Conservation (phyloP, 2,888 invertebrate species). For the Corythucha ciliata region DNA sequence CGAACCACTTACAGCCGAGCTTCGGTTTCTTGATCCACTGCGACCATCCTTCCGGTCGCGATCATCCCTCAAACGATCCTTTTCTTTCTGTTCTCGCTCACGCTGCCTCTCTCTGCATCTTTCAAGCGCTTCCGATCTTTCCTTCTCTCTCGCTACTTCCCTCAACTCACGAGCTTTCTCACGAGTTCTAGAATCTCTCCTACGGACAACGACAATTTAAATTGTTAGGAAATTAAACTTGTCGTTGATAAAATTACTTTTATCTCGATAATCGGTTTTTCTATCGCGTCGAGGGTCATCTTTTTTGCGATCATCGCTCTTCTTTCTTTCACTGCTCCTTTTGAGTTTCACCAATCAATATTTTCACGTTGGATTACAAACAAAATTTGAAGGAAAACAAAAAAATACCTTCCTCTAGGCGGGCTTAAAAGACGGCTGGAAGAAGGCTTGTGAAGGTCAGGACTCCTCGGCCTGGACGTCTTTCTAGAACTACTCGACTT, state of each 20-base stretch:
- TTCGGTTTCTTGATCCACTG: conserved; percentile 36
- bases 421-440: neutral
- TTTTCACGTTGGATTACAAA: no score
- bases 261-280: conserved; percentile 30
- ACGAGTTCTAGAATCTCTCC: conserved; percentile 27
- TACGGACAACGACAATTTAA: no score
- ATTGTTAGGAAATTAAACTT: neutral
- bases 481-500: conserved; percentile 22
- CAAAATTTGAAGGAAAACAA: neutral
- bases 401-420: neutral
- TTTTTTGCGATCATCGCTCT: conserved; percentile 31
- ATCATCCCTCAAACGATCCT: conserved; percentile 33
- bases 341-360: conserved; percentile 15
- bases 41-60: conserved; percentile 21
- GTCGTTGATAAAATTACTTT: conserved; percentile 27
- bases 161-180: conserved; percentile 44
- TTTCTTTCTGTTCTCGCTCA: conserved; percentile 45
- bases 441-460: neutral
- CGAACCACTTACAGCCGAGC: conserved; percentile 4
- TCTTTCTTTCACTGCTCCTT: conserved; percentile 32
- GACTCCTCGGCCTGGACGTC: conserved; percentile 18
- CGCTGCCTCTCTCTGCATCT: conserved; percentile 55
- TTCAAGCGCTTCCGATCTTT: conserved; percentile 54
- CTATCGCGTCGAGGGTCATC: conserved; percentile 29
- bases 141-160: conserved; percentile 52